Evolutionary conservation across 2,113 vertebrate species (phyloP), one percentile per base, ranked within the genome.

Genomic region (Sebastes fasciatus): DNA sequence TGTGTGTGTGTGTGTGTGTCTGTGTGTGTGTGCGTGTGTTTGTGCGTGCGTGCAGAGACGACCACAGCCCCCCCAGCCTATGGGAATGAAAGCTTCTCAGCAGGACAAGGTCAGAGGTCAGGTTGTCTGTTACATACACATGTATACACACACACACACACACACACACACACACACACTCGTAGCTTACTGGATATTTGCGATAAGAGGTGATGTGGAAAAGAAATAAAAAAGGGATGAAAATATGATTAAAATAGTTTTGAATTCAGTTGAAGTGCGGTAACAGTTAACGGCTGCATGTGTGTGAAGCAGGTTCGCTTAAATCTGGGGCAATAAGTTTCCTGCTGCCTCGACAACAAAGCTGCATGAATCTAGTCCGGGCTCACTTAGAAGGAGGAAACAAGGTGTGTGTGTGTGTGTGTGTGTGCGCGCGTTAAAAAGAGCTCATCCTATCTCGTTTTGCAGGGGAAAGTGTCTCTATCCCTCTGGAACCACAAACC

Each of bases 401-500:
- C 78, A 79, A 80, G 80, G 78, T 52, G 66, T 83, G 42, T 48
- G 19, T 40, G 66, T 67, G 12, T 57, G 23, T 34, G 43, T 61
- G 83, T 61, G 69, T 73, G 69, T 70, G 74, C 76, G 82, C 77
- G 88, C 83, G 79, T 91, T 88, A 68, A 90, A 90, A 91, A 88
- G 73, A 77, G 81, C 78, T 84, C 84, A 84, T 87, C 83, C 86
- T 86, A 84, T 93, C 88, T 87, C 80, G 49, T 88, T 91, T 91
- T 91, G 90, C 91, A 87, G 85, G 79, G 77, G 75, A 84, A 86
- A 81, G 76, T 89, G 88, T 88, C 86, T 86, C 55, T 74, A 64
- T 94, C 94, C 92, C 93, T 77, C 71, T 86, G 93, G 94, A 92
- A 82, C 87, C 90, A 81, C 87, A 94, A 94, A 93, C 91, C 93